phyloP scores from a whole-genome alignment of 2,113 vertebrate genomes.

The Campylorhamphus procurvoides region DNA sequence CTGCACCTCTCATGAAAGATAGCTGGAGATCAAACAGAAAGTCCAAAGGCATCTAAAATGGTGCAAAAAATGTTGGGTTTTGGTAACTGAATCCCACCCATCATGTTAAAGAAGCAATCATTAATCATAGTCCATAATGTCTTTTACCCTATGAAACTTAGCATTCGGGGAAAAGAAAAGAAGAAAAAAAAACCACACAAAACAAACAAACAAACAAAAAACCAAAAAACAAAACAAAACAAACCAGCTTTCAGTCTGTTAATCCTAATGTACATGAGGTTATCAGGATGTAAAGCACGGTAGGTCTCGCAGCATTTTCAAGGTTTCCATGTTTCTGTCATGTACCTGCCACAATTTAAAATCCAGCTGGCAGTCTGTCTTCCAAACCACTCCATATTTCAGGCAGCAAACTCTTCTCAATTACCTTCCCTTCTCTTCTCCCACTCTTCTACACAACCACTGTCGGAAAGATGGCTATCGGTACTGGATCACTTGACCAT shows the following conservation, averaged over 20 bases:
- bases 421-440: background rate
- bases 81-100: background rate
- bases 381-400: background rate
- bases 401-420: background rate
- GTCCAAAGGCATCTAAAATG: background rate
- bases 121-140: background rate
- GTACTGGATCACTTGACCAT: conserved; percentile 25
- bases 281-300: background rate
- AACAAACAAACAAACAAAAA: too few species aligned
- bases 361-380: background rate
- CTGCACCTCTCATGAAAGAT: background rate
- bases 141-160: background rate
- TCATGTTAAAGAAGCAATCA: background rate
- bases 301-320: background rate
- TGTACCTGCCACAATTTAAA: background rate
- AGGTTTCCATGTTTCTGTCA: background rate
- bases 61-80: background rate
- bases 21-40: background rate
- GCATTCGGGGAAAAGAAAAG: background rate
- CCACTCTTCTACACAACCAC: background rate
- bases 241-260: background rate
- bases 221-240: background rate
- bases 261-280: background rate
- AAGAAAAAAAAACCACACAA: too few species aligned
- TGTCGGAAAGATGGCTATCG: background rate